Evolutionary conservation across 2,113 vertebrate species (phyloP).

Genomic region (Cercopithecus mona): DNA sequence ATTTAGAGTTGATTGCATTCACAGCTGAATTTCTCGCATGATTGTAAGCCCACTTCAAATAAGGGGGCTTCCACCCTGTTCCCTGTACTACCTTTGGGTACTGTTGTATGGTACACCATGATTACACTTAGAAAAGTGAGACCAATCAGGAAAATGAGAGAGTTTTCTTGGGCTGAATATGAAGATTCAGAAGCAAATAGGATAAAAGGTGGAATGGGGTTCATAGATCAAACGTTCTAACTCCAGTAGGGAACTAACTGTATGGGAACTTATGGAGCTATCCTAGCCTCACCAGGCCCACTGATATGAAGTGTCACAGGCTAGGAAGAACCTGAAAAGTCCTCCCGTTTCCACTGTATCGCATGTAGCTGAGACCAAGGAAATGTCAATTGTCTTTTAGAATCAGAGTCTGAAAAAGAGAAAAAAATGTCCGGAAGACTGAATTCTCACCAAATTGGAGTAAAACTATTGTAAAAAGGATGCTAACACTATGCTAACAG

Average conservation of each 20-base stretch:
- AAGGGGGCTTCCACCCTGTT: background rate
- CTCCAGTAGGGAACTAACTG: background rate
- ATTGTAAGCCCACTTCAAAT: background rate
- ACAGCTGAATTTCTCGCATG: too few species aligned
- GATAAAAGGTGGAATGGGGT: too few species aligned
- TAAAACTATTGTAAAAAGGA: background rate
- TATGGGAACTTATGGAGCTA: background rate
- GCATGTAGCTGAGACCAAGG: background rate
- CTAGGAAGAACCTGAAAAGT: background rate
- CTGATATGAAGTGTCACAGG: background rate
- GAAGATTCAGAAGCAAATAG: background rate
- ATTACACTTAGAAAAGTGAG: background rate
- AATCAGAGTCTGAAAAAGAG: background rate
- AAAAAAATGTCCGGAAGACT: background rate
- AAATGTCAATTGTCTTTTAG: background rate
- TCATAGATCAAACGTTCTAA: background rate
- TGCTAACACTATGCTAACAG: background rate
- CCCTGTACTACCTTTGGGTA: background rate
- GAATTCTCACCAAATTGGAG: background rate
- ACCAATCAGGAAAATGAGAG: background rate
- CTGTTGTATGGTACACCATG: fast-evolving
- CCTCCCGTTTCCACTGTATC: background rate
- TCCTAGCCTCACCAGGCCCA: too few species aligned
- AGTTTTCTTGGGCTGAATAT: background rate
- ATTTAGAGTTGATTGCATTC: background rate